Base-by-base conservation (phyloP, 2,888 invertebrate genomes). In the Cryptus armator region DNA sequence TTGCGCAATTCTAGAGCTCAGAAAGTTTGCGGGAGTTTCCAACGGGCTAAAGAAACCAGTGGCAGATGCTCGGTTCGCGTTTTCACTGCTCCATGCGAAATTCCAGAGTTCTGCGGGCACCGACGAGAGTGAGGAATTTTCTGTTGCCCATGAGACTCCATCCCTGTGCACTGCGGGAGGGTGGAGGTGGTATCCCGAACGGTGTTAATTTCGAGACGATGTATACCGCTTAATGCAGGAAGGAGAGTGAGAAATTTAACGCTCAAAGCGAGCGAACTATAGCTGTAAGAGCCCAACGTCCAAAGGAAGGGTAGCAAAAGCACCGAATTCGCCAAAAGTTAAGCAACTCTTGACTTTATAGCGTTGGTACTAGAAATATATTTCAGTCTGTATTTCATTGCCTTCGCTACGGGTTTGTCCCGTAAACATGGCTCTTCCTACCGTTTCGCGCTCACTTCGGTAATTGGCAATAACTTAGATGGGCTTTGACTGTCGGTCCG, bases 31-130 rank as follows among this genome's bases (percentile, higher is more conserved):
- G 24, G 24, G 67, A 37, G 48, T 76, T 24, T 16, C 71, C 66
- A 66, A 37, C 43, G 77, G 46, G 46, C 19, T 24, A 24, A 37
- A 19, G 48, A 16, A 56, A 43, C 29, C 53, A 16, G 70, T 62
- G 59, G 75, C 85, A 85, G 81, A 85, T 85, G 85, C 81, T 85
- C 85, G 74, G 72, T 85, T 76, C 72, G 78, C 79, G 75, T 76
- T 82, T 48, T 59, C 67, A 71, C 72, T 66, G 75, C 76, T 37
- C 67, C 32, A 67, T 64, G 44, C 56, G 70, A 51, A 76, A 82
- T 78, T 82, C 67, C 62, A 64, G 75, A 79, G 51, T 74, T 81
- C 53, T 66, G 68, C 29, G n/a, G 37, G 19, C 6, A n/a, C 37
- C 51, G 59, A 19, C 16, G 37, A 16, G 37, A 14, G 68, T 12